These are phyloP conservation scores for Syngnathus rostellatus DNA, from an alignment of 2,797 vertebrate species.

Conservation along the genomic window DNA sequence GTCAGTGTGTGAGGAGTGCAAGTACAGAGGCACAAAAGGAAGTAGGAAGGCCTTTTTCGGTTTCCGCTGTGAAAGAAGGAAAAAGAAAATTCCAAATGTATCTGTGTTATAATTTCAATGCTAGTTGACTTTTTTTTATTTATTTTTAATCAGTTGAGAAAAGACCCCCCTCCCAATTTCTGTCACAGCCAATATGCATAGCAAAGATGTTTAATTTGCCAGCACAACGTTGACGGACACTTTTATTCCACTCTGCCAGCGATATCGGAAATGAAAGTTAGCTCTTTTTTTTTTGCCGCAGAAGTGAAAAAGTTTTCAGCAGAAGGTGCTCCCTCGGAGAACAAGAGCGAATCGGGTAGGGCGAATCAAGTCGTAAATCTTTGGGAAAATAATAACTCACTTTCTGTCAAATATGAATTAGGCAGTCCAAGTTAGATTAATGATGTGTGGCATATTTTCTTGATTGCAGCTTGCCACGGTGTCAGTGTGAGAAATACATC, in stretches of 20 bases:
- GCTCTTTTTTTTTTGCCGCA: constrained; percentile 2
- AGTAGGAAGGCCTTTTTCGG: neutral
- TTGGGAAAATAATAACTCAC: neutral
- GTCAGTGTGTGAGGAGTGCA: neutral
- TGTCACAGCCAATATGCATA: neutral
- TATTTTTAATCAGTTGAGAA: neutral
- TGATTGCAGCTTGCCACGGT: neutral
- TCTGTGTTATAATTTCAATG: too few relatives aligned
- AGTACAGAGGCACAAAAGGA: neutral
- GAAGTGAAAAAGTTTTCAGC: constrained; percentile 7
- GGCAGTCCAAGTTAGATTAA: constrained; percentile 10
- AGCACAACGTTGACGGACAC: constrained; percentile 2
- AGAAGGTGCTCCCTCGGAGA: constrained; percentile 10
- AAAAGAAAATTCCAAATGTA: neutral
- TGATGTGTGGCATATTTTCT: constrained; percentile 1
- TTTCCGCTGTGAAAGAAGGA: neutral
- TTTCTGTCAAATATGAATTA: constrained; percentile 9
- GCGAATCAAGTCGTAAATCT: neutral
- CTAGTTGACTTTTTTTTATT: neutral
- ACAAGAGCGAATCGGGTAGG: constrained; percentile 6
- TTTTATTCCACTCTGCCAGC: constrained; percentile 4
- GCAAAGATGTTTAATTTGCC: constrained; percentile 1
- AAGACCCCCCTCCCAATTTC: neutral
- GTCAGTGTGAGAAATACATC: neutral
- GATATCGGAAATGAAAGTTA: neutral